Evolutionary conservation across 1,140 invertebrate species (phyloP).

Genomic region (Drosophila burlai): DNA sequence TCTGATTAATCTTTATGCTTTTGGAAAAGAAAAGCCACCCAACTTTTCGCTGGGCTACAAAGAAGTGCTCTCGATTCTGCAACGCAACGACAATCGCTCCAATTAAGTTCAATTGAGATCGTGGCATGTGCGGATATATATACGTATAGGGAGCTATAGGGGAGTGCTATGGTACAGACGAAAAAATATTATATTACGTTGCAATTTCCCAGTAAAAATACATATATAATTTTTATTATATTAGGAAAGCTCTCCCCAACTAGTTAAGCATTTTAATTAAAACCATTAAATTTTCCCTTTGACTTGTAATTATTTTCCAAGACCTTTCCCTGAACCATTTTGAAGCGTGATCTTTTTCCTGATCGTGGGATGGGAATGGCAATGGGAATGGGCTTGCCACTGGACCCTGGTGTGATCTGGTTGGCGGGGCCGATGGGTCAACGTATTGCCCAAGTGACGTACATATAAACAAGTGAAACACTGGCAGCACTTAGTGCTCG

Average conservation of each 20-base stretch:
- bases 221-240: not conserved
- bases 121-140: slow-evolving; percentile 40
- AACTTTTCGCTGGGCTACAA: not conserved
- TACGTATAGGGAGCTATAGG: slow-evolving; percentile 12
- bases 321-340: not conserved
- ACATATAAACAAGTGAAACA: slow-evolving; percentile 20
- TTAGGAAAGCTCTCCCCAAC: not conserved
- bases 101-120: slow-evolving; percentile 79
- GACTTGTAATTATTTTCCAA: not conserved
- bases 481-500: slow-evolving; percentile 16
- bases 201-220: not conserved
- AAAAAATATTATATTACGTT: not conserved
- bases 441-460: slow-evolving; percentile 58
- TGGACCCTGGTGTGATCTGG: slow-evolving; percentile 1
- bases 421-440: slow-evolving; percentile 39
- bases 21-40: not conserved
- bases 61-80: slow-evolving; percentile 30
- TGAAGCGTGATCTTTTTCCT: not conserved
- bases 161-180: slow-evolving; percentile 1
- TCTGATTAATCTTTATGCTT: slow-evolving; percentile 3
- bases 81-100: slow-evolving; percentile 38
- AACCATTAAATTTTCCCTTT: not conserved
- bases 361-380: not conserved
- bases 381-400: not conserved
- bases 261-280: not conserved